Evolutionary conservation across 1,140 invertebrate genomes (phyloP).

Genomic region (Drosophila serrata): DNA sequence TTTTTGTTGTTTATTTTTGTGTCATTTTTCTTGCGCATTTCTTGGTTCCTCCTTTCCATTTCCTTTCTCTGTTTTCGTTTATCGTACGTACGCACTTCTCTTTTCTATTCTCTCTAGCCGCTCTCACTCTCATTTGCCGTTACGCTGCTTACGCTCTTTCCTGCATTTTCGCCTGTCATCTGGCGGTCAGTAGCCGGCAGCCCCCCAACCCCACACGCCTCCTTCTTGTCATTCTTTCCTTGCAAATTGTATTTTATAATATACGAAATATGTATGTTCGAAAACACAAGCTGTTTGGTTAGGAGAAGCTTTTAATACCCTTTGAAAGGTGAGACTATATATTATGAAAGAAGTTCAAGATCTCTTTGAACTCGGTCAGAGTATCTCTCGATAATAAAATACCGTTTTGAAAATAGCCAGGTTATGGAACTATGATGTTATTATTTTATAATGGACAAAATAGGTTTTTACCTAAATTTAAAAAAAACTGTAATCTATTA

Average conservation of each 20-base stretch:
- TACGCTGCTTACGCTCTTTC: conserved; percentile 18
- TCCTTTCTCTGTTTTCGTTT: conserved; percentile 32
- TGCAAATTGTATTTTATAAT: conserved; percentile 39
- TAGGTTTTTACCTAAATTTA: no score
- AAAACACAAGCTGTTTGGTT: background rate
- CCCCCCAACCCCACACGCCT: conserved; percentile 11
- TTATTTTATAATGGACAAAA: no score
- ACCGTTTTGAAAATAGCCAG: no score
- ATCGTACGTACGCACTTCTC: conserved; percentile 36
- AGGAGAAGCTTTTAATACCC: conserved; percentile 2
- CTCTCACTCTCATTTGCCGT: conserved; percentile 32
- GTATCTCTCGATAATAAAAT: no score
- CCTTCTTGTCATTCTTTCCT: conserved; percentile 8
- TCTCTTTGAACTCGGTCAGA: background rate
- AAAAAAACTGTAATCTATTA: no score
- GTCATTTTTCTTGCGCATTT: conserved; percentile 29
- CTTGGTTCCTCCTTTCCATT: conserved; percentile 24
- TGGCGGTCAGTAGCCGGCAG: conserved; percentile 73
- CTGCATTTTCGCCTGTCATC: conserved; percentile 73
- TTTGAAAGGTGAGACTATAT: background rate
- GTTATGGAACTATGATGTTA: no score
- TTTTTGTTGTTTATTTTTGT: conserved; percentile 48
- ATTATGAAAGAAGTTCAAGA: background rate
- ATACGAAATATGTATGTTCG: conserved; percentile 6
- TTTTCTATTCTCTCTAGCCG: conserved; percentile 19